Evolutionary conservation across 2,888 invertebrate genomes (phyloP), one percentile per base, ranked within the genome.

Genomic region (Lymantria monacha): DNA sequence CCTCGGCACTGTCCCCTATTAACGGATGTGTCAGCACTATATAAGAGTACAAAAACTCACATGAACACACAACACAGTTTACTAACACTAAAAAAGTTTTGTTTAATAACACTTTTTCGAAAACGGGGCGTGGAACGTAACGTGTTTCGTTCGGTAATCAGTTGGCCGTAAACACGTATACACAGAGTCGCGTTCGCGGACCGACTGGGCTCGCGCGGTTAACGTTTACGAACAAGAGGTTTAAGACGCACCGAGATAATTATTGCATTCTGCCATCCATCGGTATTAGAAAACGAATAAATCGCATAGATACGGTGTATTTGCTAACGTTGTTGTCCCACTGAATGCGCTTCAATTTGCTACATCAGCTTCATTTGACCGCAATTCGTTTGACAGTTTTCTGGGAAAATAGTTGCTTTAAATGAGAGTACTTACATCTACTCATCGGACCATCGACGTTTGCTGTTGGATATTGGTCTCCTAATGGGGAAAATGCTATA

Each of bases 201-300:
- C 75, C 70, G 74, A 87, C 85, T 86, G 76, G n/a, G 61, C 63
- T 55, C 47, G 51, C 52, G 57, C 53, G 7, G 9, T 70, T 66
- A 54, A 54, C 55, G 58, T 59, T 63, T 49, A 51, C 61, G 52
- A 68, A 60, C 22, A 22, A 22, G 22, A 22, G 22, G 22, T 22
- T 22, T 66, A 67, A 69, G 63, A 63, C 69, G 66, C 61, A 59
- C 63, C 63, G 67, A 73, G 70, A 72, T 76, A 76, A 78, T 75
- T 63, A 53, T 72, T 78, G 78, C 78, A 76, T 74, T 73, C 76
- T 72, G 69, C 73, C 75, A 74, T 75, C 73, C 75, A 74, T 75
- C 69, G 77, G 71, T 77, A 79, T 85, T 89, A 89, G 89, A 89
- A 89, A 89, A 87, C 84, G 80, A 81, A 83, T 81, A 84, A 83